Percentiles rank a stretch among this genome's conserved stretches.
phyloP scores from a whole-genome alignment of 2,113 vertebrate genomes.

The Probosciger aterrimus region DNA sequence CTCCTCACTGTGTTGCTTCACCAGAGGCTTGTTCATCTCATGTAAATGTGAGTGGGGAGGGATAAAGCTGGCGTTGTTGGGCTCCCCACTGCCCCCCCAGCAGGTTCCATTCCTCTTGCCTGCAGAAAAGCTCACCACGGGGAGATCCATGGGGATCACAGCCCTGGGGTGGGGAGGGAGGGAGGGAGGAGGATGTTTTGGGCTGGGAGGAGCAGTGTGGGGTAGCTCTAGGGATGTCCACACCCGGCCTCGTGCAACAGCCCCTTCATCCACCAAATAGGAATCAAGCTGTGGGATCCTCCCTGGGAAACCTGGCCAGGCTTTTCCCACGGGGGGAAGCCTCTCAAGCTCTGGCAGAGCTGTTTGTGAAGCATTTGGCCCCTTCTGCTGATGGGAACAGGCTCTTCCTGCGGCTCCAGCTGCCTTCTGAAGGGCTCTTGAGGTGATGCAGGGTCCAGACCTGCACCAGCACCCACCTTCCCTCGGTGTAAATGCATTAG shows the following conservation, averaged over 20 bases:
- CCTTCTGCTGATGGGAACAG: rapidly evolving
- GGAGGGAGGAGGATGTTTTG: background rate
- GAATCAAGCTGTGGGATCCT: background rate
- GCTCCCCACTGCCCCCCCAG: background rate
- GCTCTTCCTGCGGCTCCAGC: background rate
- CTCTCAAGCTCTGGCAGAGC: background rate
- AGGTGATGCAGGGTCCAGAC: background rate
- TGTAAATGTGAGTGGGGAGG: rapidly evolving
- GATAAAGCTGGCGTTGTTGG: rapidly evolving
- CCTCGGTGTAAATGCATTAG: background rate
- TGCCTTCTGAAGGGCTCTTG: background rate
- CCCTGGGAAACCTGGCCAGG: background rate
- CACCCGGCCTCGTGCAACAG: rapidly evolving
- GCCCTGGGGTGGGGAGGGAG: background rate
- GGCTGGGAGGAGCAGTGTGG: background rate
- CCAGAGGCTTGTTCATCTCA: background rate
- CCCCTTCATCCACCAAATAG: background rate
- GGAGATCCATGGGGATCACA: background rate
- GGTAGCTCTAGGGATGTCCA: background rate
- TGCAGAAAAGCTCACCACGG: rapidly evolving
- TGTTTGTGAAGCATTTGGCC: background rate
- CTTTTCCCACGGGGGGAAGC: rapidly evolving
- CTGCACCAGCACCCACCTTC: background rate
- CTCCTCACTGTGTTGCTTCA: rapidly evolving
- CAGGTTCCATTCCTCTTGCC: background rate